Percentiles rank a stretch among this genome's conserved stretches.
These are phyloP conservation scores for Philopedon plagiatum DNA, from an alignment of 2,888 invertebrate genomes.

Conservation along the genomic window DNA sequence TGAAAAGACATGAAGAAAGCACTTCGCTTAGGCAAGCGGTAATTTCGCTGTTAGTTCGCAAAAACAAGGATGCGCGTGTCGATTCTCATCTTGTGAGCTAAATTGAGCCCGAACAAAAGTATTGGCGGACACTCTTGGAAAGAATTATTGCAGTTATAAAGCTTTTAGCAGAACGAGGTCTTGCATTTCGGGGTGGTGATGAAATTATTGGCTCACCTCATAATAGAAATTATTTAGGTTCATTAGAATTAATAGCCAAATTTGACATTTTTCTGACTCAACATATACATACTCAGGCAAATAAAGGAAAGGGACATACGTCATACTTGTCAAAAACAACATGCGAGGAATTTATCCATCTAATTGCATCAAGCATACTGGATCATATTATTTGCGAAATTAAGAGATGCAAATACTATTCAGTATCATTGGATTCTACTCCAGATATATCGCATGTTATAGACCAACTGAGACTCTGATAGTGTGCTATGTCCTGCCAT, in stretches of 20 bases:
- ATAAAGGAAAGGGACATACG: conserved; percentile 7
- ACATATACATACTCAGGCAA: conserved; percentile 51
- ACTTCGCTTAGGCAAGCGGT: neutral
- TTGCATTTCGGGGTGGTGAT: conserved; percentile 55
- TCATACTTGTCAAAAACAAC: conserved; percentile 20
- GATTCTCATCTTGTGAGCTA: neutral
- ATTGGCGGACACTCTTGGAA: neutral
- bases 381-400: conserved; percentile 44
- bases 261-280: neutral
- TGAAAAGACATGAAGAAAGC: neutral
- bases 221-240: conserved; percentile 38
- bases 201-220: conserved; percentile 52
- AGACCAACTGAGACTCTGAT: conserved; percentile 3
- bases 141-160: conserved; percentile 28
- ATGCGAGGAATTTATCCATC: conserved; percentile 26
- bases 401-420: conserved; percentile 55
- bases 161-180: conserved; percentile 41
- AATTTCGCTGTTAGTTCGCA: neutral
- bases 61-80: neutral
- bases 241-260: conserved; percentile 44
- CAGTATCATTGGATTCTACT: conserved; percentile 60
- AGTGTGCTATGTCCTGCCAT: conserved; percentile 3
- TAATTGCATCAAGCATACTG: conserved; percentile 9
- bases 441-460: conserved; percentile 52
- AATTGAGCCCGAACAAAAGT: neutral